phyloP scores from a whole-genome alignment of 2,113 vertebrate species.

The Calidris pugnax region DNA sequence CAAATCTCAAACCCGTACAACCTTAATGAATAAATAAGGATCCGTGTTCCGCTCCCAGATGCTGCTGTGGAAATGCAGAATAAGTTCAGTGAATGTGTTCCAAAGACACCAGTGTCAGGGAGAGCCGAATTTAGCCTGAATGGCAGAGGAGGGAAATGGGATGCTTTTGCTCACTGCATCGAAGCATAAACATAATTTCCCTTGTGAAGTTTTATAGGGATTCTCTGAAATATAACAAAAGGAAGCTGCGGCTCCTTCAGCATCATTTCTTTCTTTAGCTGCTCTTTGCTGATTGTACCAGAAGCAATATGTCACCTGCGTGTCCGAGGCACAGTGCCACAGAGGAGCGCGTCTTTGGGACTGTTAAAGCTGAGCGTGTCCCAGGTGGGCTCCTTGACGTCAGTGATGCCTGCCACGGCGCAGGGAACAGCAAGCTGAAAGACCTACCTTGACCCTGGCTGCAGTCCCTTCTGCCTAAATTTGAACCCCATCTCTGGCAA shows the following conservation, averaged over 20 bases:
- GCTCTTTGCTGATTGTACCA: neutral
- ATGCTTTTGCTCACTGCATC: neutral
- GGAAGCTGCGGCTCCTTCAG: neutral
- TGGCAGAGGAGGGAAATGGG: constrained; percentile 30
- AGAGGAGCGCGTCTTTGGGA: neutral
- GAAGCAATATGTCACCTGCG: neutral
- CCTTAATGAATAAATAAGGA: constrained; percentile 27
- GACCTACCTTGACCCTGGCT: neutral
- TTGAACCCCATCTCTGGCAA: neutral
- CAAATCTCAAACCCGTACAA: neutral
- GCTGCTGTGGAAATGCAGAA: neutral
- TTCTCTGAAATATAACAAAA: neutral
- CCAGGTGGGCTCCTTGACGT: neutral
- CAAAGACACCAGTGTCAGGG: neutral
- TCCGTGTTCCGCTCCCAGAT: neutral
- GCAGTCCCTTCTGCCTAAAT: neutral
- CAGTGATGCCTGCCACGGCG: neutral
- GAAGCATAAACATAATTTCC: constrained; percentile 21
- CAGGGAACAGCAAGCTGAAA: neutral
- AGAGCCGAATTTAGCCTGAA: neutral
- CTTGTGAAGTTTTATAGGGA: neutral
- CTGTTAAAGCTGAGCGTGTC: rapidly evolving
- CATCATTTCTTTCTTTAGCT: neutral
- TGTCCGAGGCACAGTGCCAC: neutral
- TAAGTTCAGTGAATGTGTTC: constrained; percentile 13